A percentile compares a stretch with the other conserved stretches of the same genome.
phyloP scores from a whole-genome alignment of 2,888 invertebrate genomes.

The Drosophila barbarae region DNA sequence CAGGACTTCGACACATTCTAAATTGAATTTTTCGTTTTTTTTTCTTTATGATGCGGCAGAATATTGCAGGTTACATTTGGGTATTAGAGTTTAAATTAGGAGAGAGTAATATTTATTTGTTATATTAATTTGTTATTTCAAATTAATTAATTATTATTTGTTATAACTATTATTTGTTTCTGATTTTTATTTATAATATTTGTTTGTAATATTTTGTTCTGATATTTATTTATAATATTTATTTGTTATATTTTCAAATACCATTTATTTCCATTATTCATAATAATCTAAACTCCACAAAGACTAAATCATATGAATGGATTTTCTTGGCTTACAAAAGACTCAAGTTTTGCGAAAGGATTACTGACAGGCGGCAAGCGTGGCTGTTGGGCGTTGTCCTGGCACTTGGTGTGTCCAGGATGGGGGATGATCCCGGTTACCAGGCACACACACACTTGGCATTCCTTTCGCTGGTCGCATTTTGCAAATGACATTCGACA shows the following conservation, averaged over 20 bases:
- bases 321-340: background rate
- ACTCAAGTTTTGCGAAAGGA: background rate
- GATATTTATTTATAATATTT: background rate
- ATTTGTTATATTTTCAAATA: background rate
- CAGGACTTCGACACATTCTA: slow-evolving; percentile 7
- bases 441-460: slow-evolving; percentile 2
- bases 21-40: slow-evolving; percentile 21
- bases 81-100: background rate
- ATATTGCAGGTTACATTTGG: background rate
- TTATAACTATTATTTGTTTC: background rate
- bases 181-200: background rate
- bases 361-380: background rate
- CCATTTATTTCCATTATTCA: background rate
- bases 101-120: background rate
- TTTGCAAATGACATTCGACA: slow-evolving; percentile 43
- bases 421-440: background rate
- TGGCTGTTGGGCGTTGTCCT: slow-evolving; percentile 2
- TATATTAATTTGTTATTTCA: background rate
- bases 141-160: background rate
- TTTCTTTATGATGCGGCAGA: too few species aligned
- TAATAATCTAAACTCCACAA: background rate
- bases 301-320: background rate
- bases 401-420: background rate
- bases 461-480: slow-evolving; percentile 23
- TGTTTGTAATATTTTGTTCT: background rate